Percentiles rank a stretch among this genome's conserved stretches.
Evolutionary conservation across 2,113 vertebrate genomes (phyloP).

Genomic region (Tupaia chinensis): DNA sequence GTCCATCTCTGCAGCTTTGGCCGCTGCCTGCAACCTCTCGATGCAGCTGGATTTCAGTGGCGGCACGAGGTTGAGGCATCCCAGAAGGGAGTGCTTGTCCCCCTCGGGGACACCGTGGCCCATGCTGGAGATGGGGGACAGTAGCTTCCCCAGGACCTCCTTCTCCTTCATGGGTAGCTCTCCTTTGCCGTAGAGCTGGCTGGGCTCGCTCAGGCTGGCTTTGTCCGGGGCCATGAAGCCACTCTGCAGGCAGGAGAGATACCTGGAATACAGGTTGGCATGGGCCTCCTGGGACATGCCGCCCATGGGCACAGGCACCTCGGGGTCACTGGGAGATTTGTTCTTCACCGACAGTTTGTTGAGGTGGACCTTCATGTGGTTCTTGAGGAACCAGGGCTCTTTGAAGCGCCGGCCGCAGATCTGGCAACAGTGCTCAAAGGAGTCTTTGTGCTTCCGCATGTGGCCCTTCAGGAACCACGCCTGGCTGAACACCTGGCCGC

Average conservation of each 20-base stretch:
- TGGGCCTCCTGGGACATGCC: constrained; percentile 96
- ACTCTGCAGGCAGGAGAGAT: constrained; percentile 97
- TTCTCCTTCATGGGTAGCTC: constrained; percentile 97
- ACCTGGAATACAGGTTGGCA: constrained; percentile 96
- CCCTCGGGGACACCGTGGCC: constrained; percentile 94
- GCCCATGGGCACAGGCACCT: constrained; percentile 91
- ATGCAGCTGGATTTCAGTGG: constrained; percentile 99
- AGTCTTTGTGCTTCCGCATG: constrained; percentile 99
- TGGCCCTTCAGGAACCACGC: constrained; percentile 99
- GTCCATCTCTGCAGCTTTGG: constrained; percentile 99
- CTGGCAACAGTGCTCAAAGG: constrained; percentile 99
- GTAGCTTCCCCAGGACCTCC: constrained; percentile 96
- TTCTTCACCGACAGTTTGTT: constrained; percentile 98
- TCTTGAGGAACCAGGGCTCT: constrained; percentile 99
- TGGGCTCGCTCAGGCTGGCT: constrained; percentile 92
- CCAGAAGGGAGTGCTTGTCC: constrained; percentile 97
- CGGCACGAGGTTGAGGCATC: constrained; percentile 97
- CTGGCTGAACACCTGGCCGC: constrained; percentile 98
- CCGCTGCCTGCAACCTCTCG: constrained; percentile 97
- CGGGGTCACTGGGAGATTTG: constrained; percentile 92
- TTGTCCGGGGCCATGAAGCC: constrained; percentile 97
- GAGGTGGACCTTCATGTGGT: constrained; percentile 99
- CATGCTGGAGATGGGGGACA: constrained; percentile 93
- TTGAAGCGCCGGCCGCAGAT: constrained; percentile 99
- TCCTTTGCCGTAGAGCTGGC: constrained; percentile 94